Evolutionary conservation across 2,113 vertebrate species (phyloP).

Genomic region (Rutilus rutilus): DNA sequence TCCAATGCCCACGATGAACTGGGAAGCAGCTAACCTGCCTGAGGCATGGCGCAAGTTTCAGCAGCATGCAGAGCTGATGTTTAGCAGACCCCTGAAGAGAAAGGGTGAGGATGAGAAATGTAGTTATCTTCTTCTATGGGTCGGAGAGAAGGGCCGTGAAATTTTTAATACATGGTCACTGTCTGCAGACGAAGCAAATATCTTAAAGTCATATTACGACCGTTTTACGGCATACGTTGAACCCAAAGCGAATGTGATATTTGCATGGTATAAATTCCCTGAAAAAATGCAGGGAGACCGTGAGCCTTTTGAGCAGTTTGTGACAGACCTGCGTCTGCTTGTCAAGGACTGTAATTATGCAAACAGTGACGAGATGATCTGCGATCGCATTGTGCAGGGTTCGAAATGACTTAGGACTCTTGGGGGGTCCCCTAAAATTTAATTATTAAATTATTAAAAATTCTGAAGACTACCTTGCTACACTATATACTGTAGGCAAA

Average conservation of each 20-base stretch:
- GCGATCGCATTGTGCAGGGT: slow-evolving; percentile 7
- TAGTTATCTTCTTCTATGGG: too few species aligned
- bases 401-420: too few species aligned
- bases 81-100: too few species aligned
- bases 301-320: too few species aligned
- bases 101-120: neutral
- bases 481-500: too few species aligned
- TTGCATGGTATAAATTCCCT: neutral
- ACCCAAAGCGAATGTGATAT: slow-evolving; percentile 55
- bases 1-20: neutral
- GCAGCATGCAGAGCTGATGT: too few species aligned
- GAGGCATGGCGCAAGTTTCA: too few species aligned
- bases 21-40: neutral
- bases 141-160: neutral
- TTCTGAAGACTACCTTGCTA: too few species aligned
- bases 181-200: slow-evolving; percentile 21
- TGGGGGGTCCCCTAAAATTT: too few species aligned
- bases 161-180: slow-evolving; percentile 44
- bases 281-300: too few species aligned
- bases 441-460: too few species aligned
- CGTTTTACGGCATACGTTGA: slow-evolving; percentile 23
- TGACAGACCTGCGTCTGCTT: neutral
- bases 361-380: neutral
- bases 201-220: slow-evolving; percentile 46
- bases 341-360: slow-evolving; percentile 33